These are phyloP conservation scores for Rhynchophorus ferrugineus DNA, from an alignment of 1,140 invertebrate genomes.

Conservation along the genomic window DNA sequence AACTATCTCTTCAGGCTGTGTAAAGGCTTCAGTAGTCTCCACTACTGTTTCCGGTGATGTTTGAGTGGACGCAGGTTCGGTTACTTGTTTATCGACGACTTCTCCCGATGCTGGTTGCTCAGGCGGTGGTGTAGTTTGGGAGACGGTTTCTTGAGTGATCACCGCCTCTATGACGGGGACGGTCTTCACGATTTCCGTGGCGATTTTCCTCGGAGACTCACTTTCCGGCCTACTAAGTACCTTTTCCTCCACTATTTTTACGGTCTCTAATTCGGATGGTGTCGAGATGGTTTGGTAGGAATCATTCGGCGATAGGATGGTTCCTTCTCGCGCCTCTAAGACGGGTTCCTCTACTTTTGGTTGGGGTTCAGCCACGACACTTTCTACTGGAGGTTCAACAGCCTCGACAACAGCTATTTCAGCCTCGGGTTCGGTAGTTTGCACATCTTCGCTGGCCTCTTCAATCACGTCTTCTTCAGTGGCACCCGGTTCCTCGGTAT, in stretches of 20 bases:
- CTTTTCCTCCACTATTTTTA: constrained; percentile 59
- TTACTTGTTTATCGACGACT: constrained; percentile 11
- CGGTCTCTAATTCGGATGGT: constrained; percentile 47
- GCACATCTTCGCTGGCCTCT: constrained; percentile 2
- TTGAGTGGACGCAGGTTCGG: constrained; percentile 50
- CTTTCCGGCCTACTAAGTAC: constrained; percentile 40
- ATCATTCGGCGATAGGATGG: constrained; percentile 41
- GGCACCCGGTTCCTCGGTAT: constrained; percentile 18
- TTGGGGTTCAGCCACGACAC: constrained; percentile 2
- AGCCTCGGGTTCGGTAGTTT: constrained; percentile 23
- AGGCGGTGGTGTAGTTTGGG: constrained; percentile 43
- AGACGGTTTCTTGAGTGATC: constrained; percentile 41
- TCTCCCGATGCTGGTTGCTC: neutral
- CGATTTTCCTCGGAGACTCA: constrained; percentile 40
- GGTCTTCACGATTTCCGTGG: constrained; percentile 48
- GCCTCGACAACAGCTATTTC: constrained; percentile 29
- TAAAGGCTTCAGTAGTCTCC: constrained; percentile 38
- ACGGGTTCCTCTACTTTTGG: constrained; percentile 24
- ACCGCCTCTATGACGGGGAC: constrained; percentile 52
- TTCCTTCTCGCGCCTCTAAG: constrained; percentile 35
- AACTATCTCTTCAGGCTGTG: constrained; percentile 32
- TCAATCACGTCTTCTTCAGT: constrained; percentile 6
- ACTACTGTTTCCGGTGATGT: constrained; percentile 48
- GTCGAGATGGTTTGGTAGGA: constrained; percentile 50
- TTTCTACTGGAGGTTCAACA: constrained; percentile 5